Base-by-base conservation (phyloP, 2,113 vertebrate species). In the Natator depressus region DNA sequence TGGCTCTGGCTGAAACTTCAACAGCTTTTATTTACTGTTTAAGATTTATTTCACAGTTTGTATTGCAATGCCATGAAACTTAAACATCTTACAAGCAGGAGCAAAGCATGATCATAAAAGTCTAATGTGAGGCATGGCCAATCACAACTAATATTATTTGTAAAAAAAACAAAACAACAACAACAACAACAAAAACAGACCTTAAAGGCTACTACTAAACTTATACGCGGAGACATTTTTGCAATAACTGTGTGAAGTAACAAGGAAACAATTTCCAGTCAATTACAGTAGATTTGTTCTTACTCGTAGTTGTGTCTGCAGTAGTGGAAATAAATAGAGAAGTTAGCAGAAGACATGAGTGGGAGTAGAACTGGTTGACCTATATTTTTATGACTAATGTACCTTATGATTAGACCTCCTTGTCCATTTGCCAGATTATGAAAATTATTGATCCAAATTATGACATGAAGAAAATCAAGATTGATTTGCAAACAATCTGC, bases 51-150 rank as follows among this genome's bases (percentile, higher is more conserved):
- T 54, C 86, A 51, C 83, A 72, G 2, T 87, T 86, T 55, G 85
- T 91, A 29, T 84, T 91, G 81, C 80, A 62, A 25, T 87, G 82
- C 65, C 88, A 19, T 89, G 47, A 93, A 92, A 96, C 95, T 93
- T 93, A 92, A 53, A 82, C 54, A 75, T 13, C 10, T 91, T 90
- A 50, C 94, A 62, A 88, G 91, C 47, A 78, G 72, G 20, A 76
- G 20, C 38, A 24, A 22, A 42, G 65, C 80, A 89, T 29, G 81
- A 89, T 80, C 24, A n/a, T 0, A 35, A 62, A 25, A n/a, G 51
- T 82, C 65, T 79, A 82, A 81, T 78, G 54, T 10, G 27, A 89
- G 12, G 53, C 35, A 10, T 83, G 53, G 42, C 24, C 25, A 47
- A 78, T 78, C 42, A 78, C 42, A 78, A 29, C 24, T n/a, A 38